phyloP scores from a whole-genome alignment of 2,888 invertebrate species.

The Cotesia congregata region DNA sequence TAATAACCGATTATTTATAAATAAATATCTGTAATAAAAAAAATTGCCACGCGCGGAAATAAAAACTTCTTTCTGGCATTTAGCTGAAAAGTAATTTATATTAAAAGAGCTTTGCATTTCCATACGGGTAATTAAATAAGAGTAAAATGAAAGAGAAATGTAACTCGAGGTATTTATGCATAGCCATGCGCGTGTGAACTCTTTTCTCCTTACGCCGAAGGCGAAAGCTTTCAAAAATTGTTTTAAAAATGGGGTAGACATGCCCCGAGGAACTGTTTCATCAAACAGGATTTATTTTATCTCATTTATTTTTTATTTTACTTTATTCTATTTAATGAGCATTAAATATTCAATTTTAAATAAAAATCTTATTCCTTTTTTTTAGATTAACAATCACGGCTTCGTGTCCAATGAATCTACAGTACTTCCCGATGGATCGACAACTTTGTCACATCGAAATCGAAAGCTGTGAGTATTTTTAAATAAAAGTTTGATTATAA shows the following conservation, averaged over 20 bases:
- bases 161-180: constrained; percentile 29
- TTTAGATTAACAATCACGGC: constrained; percentile 93
- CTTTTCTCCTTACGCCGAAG: constrained; percentile 34
- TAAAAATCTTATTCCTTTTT: constrained; percentile 54
- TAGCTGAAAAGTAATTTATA: too few relatives aligned
- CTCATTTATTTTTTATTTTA: constrained; percentile 33
- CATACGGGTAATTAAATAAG: constrained; percentile 6
- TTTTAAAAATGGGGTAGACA: constrained; percentile 36
- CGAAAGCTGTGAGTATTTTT: constrained; percentile 94
- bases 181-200: constrained; percentile 11
- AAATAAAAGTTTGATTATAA: constrained; percentile 11
- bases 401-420: constrained; percentile 95
- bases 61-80: too few relatives aligned
- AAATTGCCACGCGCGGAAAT: too few relatives aligned
- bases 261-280: constrained; percentile 50
- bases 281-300: constrained; percentile 48
- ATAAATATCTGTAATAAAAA: too few relatives aligned
- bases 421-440: constrained; percentile 97
- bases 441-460: constrained; percentile 96
- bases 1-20: too few relatives aligned
- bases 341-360: constrained; percentile 20
- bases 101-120: background rate
- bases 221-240: constrained; percentile 42
- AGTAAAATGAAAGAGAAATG: background rate
- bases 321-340: constrained; percentile 41